Base-by-base conservation (phyloP, 2,888 invertebrate species). In the Cryptophagus acutangulus region DNA sequence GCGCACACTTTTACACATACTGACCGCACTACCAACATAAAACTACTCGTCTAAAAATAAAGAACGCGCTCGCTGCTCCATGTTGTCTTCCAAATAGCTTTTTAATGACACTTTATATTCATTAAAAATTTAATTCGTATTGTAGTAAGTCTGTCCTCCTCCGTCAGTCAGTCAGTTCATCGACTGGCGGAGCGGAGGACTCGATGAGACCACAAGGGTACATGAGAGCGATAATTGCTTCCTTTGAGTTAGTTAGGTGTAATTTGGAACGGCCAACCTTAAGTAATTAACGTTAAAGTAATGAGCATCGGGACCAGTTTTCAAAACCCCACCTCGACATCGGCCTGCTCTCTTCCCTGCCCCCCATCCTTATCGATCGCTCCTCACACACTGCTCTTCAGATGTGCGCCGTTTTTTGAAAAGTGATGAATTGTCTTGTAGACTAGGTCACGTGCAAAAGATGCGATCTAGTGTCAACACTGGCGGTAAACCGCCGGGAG, bases 201-300 rank as follows among this genome's bases (percentile, higher is more conserved):
- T 40, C 48, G 48, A 50, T 48, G 46, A 41, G 47, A 31, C 31
- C 18, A 33, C 17, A 24, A 30, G 36, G 18, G 33, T 34, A 31
- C 35, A 29, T 24, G 31, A 31, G 28, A 25, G 49, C 49, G 49
- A 55, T 57, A 57, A 57, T 57, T 52, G 51, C 50, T 49, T 50
- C 53, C 52, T 57, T 54, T 55, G 57, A 55, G 48, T 48, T 37
- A 25, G 46, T 42, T 45, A 43, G 46, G 48, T 49, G 52, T 53
- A 52, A 53, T 52, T 49, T 49, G 53, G 48, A 36, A 43, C 46
- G 41, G 44, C 35, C 44, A 43, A 45, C 46, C 40, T 46, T 39
- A 47, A 42, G 45, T 46, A 51, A 51, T 46, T 46, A 46, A 46
- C 43, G 44, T 41, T n/a, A 39, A 44, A 46, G 43, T 41, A 43